These are phyloP conservation scores for Protonemura montana DNA, from an alignment of 2,888 invertebrate species.

Conservation along the genomic window DNA sequence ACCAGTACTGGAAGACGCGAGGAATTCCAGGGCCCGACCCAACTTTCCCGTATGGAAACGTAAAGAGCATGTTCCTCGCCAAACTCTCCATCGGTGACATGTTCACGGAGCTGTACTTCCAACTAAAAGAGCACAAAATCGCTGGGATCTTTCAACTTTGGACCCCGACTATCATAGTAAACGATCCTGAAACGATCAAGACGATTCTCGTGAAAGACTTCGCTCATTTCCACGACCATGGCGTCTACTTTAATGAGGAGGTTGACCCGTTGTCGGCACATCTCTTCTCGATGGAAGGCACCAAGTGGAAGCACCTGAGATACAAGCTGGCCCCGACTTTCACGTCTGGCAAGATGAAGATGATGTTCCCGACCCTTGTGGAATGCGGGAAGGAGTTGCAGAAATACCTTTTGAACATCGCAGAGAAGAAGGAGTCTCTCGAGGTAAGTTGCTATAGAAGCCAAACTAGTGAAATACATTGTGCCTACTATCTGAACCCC, in stretches of 20 bases:
- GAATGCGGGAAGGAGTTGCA: constrained; percentile 65
- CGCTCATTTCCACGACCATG: constrained; percentile 70
- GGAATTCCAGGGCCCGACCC: constrained; percentile 67
- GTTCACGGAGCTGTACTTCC: constrained; percentile 67
- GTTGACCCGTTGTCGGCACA: constrained; percentile 69
- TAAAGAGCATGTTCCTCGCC: constrained; percentile 64
- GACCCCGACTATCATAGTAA: constrained; percentile 67
- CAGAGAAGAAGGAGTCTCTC: constrained; percentile 55
- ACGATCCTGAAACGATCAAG: constrained; percentile 67
- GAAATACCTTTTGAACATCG: constrained; percentile 57
- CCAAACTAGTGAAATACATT: no score
- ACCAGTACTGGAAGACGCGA: constrained; percentile 65
- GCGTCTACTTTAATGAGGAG: constrained; percentile 67
- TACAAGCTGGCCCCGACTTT: constrained; percentile 72
- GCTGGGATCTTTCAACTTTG: constrained; percentile 45
- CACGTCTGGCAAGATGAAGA: constrained; percentile 71
- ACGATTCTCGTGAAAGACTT: constrained; percentile 70
- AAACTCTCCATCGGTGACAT: constrained; percentile 69
- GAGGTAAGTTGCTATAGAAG: no score
- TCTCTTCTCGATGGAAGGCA: constrained; percentile 66
- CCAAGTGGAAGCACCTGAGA: constrained; percentile 70
- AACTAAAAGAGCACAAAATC: constrained; percentile 46
- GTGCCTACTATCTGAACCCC: no score
- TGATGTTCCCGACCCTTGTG: constrained; percentile 68
- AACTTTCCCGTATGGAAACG: constrained; percentile 70